Conservation (phyloP, 2,888 invertebrate species). For the Drosophila maculinotata region DNA sequence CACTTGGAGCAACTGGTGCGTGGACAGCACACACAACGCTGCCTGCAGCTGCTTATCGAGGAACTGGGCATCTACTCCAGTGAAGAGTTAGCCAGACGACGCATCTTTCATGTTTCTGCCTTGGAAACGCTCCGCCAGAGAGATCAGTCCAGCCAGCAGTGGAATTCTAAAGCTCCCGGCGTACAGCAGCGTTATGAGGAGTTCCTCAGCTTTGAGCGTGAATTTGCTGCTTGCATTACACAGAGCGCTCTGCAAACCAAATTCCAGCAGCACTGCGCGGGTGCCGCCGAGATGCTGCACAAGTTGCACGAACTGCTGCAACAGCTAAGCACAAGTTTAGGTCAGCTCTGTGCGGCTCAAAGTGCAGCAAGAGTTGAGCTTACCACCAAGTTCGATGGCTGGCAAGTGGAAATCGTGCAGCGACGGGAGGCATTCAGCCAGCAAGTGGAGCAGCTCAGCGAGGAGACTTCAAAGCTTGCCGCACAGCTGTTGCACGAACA, state of each 20-base stretch:
- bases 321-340: constrained; percentile 87
- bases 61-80: constrained; percentile 95
- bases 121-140: constrained; percentile 93
- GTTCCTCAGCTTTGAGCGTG: constrained; percentile 98
- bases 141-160: constrained; percentile 87
- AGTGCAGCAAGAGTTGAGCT: constrained; percentile 88
- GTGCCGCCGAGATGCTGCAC: constrained; percentile 93
- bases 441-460: constrained; percentile 96
- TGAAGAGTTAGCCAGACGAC: constrained; percentile 93
- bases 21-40: constrained; percentile 97
- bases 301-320: constrained; percentile 89
- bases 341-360: constrained; percentile 87
- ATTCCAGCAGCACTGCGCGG: constrained; percentile 98
- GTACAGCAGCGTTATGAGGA: constrained; percentile 97
- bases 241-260: constrained; percentile 99
- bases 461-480: constrained; percentile 95
- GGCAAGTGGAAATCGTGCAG: constrained; percentile 93
- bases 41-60: constrained; percentile 96
- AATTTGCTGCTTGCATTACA: constrained; percentile 98
- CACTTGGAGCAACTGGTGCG: constrained; percentile 90
- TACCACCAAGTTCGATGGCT: constrained; percentile 91
- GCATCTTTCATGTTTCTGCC: constrained; percentile 99
- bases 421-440: constrained; percentile 95
- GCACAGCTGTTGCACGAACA: constrained; percentile 98
- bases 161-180: constrained; percentile 86